Conservation (phyloP, 2,797 vertebrate genomes). For the Eleutherodactylus coqui region DNA sequence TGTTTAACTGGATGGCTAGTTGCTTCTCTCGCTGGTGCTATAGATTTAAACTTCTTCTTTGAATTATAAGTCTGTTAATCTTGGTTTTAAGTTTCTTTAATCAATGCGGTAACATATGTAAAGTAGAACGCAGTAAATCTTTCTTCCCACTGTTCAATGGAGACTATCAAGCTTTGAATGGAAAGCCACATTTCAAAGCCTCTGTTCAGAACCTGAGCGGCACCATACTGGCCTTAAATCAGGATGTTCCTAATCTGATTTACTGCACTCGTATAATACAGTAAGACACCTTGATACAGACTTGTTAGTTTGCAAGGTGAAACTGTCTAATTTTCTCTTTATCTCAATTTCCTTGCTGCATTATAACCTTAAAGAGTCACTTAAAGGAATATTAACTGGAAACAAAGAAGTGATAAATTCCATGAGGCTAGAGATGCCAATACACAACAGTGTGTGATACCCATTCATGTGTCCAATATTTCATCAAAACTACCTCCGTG, state of each 20-base stretch:
- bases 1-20: slow-evolving; percentile 10
- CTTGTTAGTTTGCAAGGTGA: slow-evolving; percentile 27
- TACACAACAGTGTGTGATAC: background rate
- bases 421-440: background rate
- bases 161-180: slow-evolving; percentile 54
- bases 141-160: slow-evolving; percentile 54
- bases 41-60: slow-evolving; percentile 57
- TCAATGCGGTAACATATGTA: slow-evolving; percentile 63
- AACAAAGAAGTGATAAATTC: background rate
- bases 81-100: slow-evolving; percentile 61
- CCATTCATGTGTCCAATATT: background rate
- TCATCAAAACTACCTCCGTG: background rate
- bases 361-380: background rate
- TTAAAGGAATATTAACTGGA: background rate
- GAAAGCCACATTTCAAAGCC: slow-evolving; percentile 60
- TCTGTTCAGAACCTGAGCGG: slow-evolving; percentile 32
- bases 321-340: slow-evolving; percentile 30
- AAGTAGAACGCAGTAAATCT: slow-evolving; percentile 56
- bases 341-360: slow-evolving; percentile 15
- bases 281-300: slow-evolving; percentile 37
- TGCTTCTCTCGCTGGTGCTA: slow-evolving; percentile 20
- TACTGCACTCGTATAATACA: slow-evolving; percentile 31
- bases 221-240: slow-evolving; percentile 50
- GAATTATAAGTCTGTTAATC: slow-evolving; percentile 59
- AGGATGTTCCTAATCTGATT: slow-evolving; percentile 53